Evolutionary conservation across 2,888 invertebrate species (phyloP), one percentile per base, ranked within the genome.

Genomic region (Parthenolecanium corni): DNA sequence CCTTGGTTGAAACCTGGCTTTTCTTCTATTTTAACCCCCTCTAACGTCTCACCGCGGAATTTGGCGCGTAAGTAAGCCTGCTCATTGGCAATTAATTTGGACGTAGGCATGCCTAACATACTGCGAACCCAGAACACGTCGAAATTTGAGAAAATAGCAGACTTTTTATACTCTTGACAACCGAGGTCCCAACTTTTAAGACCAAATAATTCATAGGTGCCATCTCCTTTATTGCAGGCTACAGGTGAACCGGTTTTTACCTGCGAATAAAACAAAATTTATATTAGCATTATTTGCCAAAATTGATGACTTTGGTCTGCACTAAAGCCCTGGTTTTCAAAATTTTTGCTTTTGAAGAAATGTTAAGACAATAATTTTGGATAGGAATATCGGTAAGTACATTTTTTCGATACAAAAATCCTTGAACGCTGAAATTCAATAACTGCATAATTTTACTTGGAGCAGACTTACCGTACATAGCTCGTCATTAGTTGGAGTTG

Each of bases 181-280:
- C 85, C 85, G 31, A 85, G 83, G 70, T 89, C 89, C 78, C 83
- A 84, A 31, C 84, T 83, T 75, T 83, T 89, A 66, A 88, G 76
- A 64, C 89, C 89, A 69, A 83, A 78, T 23, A 90, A 76, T 6
- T 82, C 81, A 71, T 82, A 85, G 66, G 78, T 79, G 14, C 82
- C 84, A 66, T 83, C 80, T 2, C 82, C 83, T 11, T 79, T 80
- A 12, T 83, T 82, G 71, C 89, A 90, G 5, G 88, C 88, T 52
- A 90, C 74, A 0, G 89, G 89, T 68, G 87, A 86, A 52, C 90
- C 90, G 58, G 82, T 79, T 71, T 89, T 89, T 6, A 77, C 70
- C 72, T 72, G 67, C 11, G 65, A 12, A n/a, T 11, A 52, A 52
- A n/a, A 52, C 14, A 12, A n/a, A n/a, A n/a, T n/a, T n/a, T n/a